These are phyloP conservation scores for Synaphobranchus kaupii DNA, from an alignment of 2,797 vertebrate genomes.

Conservation along the genomic window DNA sequence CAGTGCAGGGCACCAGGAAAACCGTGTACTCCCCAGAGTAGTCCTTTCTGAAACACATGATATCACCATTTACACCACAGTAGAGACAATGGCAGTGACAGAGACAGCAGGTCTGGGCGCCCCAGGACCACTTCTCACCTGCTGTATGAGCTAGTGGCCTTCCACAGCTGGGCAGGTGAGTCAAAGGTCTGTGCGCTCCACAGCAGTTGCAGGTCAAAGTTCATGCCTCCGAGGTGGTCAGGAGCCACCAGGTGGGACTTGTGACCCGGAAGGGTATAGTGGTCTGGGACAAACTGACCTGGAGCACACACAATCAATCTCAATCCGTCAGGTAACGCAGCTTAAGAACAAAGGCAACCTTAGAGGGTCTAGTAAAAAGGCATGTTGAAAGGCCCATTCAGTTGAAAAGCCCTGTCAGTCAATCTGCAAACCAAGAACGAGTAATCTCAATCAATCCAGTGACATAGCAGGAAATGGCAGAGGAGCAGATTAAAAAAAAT, in stretches of 20 bases:
- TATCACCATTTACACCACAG: not conserved
- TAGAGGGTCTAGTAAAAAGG: not conserved
- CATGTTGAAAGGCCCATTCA: not conserved
- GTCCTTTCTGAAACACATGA: conserved; percentile 82
- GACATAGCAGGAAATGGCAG: not conserved
- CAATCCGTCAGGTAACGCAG: not conserved
- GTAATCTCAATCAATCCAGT: not conserved
- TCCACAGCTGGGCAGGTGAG: conserved; percentile 95
- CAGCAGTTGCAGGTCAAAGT: conserved; percentile 91
- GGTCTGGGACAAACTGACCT: conserved; percentile 94
- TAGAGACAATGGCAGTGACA: not conserved
- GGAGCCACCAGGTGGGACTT: conserved; percentile 89
- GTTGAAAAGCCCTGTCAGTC: not conserved
- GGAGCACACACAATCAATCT: conserved; percentile 22
- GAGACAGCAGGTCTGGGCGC: not conserved
- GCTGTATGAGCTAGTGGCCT: conserved; percentile 96
- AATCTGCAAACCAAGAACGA: not conserved
- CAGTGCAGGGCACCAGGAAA: conserved; percentile 90
- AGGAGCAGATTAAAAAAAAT: not conserved
- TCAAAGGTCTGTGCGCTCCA: conserved; percentile 97
- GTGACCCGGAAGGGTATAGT: conserved; percentile 91
- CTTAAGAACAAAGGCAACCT: not conserved
- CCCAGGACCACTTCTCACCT: conserved; percentile 68
- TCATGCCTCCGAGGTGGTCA: conserved; percentile 91
- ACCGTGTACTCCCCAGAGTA: conserved; percentile 96